These are phyloP conservation scores for Brachypalpus laphriformis DNA, from an alignment of 2,888 invertebrate species.

Conservation along the genomic window DNA sequence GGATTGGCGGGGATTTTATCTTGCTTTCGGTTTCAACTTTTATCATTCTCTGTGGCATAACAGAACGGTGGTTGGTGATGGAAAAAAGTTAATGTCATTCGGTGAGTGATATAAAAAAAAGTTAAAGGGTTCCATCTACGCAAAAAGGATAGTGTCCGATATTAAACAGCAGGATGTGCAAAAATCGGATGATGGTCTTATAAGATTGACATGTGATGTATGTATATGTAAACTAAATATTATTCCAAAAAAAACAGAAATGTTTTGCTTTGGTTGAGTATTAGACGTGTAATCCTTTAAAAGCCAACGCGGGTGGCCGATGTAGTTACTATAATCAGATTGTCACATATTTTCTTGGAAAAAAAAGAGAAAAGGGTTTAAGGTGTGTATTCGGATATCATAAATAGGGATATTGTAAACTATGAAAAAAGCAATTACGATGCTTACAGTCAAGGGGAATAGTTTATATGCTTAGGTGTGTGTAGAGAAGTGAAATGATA, in stretches of 20 bases:
- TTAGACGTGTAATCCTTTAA: conserved; percentile 59
- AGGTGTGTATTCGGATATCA: not conserved
- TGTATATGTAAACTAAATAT: conserved; percentile 48
- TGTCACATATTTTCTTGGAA: conserved; percentile 36
- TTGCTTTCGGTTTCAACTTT: conserved; percentile 19
- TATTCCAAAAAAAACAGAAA: conserved; percentile 18
- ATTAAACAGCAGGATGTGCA: conserved; percentile 69
- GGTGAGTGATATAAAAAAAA: conserved; percentile 48
- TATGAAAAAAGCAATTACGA: not conserved
- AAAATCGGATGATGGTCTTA: conserved; percentile 38
- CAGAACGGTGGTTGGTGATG: conserved; percentile 8
- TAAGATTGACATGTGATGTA: conserved; percentile 71
- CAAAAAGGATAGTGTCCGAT: conserved; percentile 48
- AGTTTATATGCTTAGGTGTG: not conserved
- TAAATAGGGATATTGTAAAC: conserved; percentile 5
- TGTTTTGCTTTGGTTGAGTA: conserved; percentile 1
- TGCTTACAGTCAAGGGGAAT: not conserved
- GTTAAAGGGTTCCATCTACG: conserved; percentile 31
- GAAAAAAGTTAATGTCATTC: not conserved
- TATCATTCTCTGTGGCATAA: not conserved
- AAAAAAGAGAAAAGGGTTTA: not conserved
- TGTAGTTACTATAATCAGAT: conserved; percentile 39
- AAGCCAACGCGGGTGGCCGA: conserved; percentile 46
- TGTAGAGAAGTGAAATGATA: too few relatives aligned
- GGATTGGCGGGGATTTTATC: conserved; percentile 68